These are phyloP conservation scores for Arnoldichthys spilopterus DNA, from an alignment of 2,797 vertebrate species.

Conservation along the genomic window DNA sequence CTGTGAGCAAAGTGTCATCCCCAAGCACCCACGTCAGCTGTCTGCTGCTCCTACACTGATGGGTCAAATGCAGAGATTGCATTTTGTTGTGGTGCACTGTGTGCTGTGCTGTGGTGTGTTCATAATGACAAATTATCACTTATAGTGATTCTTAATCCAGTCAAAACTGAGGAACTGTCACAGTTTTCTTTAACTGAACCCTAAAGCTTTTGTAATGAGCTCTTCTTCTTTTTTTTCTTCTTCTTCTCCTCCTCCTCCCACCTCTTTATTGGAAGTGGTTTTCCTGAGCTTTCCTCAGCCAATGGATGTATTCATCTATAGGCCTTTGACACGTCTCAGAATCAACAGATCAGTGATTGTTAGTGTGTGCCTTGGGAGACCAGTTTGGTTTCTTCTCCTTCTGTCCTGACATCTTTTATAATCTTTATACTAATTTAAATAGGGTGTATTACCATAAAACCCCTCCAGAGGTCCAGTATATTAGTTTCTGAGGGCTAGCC, in stretches of 20 bases:
- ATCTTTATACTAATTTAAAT: neutral
- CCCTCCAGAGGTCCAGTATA: neutral
- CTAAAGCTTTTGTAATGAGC: too few relatives aligned
- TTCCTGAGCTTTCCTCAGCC: neutral
- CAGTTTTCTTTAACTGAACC: too few relatives aligned
- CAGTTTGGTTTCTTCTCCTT: neutral
- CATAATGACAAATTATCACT: too few relatives aligned
- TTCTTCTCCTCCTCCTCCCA: neutral
- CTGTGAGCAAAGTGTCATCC: too few relatives aligned
- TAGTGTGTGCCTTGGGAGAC: neutral
- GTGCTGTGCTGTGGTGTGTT: too few relatives aligned
- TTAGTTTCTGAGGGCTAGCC: neutral
- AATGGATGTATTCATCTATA: neutral
- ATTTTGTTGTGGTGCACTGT: too few relatives aligned
- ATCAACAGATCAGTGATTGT: neutral
- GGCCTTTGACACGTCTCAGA: neutral
- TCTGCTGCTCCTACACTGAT: too few relatives aligned
- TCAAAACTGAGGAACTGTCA: too few relatives aligned
- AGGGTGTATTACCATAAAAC: neutral
- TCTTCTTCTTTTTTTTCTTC: neutral
- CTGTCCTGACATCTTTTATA: neutral
- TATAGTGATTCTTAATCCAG: too few relatives aligned
- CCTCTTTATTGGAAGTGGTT: too few relatives aligned
- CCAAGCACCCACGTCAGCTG: too few relatives aligned
- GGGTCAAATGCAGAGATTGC: too few relatives aligned